Percentiles rank a stretch among this genome's conserved stretches.
phyloP scores from a whole-genome alignment of 2,797 vertebrate species.

The Aratinga solstitialis region DNA sequence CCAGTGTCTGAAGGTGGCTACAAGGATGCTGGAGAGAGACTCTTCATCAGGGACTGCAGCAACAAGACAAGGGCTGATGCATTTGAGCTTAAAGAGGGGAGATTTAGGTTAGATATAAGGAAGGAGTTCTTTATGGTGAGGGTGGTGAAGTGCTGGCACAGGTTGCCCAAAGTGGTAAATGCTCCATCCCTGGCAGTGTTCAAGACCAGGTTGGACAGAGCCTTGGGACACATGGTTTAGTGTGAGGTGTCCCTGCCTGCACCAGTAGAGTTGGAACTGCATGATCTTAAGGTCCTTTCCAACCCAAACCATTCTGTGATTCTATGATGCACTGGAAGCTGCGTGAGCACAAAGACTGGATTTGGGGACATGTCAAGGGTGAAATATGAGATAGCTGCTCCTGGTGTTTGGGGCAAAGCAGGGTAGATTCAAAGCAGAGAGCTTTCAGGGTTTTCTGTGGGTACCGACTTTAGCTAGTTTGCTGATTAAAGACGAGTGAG shows the following conservation, averaged over 20 bases:
- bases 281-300: background rate
- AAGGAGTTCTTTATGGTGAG: background rate
- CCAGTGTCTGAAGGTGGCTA: background rate
- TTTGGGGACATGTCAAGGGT: fast-evolving
- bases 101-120: background rate
- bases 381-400: background rate
- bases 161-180: background rate
- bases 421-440: fast-evolving
- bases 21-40: background rate
- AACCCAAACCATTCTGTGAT: background rate
- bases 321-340: fast-evolving
- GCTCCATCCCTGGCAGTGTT: background rate
- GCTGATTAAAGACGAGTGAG: fast-evolving
- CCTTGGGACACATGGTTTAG: background rate
- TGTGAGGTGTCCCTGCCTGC: background rate
- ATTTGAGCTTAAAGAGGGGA: background rate
- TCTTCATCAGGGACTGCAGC: background rate
- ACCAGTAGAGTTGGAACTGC: background rate
- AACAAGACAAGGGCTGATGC: background rate
- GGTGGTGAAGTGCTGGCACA: background rate
- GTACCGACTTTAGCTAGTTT: background rate
- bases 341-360: fast-evolving
- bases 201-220: background rate
- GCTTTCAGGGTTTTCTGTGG: fast-evolving
- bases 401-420: fast-evolving